phyloP scores from a whole-genome alignment of 1,140 invertebrate genomes.

The Hylaeus anthracinus region DNA sequence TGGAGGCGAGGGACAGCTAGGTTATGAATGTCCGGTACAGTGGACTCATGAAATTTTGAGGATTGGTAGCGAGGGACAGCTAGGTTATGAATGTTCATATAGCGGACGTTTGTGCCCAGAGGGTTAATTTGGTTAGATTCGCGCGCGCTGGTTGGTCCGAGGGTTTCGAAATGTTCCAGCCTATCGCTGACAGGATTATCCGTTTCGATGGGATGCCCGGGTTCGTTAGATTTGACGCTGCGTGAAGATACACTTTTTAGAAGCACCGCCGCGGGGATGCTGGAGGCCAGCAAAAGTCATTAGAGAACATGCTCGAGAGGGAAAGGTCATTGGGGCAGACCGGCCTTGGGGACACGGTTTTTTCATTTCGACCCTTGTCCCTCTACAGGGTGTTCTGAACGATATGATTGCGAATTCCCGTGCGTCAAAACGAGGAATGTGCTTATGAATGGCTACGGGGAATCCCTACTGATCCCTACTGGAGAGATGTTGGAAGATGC shows the following conservation, averaged over 20 bases:
- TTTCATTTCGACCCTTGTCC: slow-evolving; percentile 15
- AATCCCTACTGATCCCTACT: no score
- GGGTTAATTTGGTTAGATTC: slow-evolving; percentile 12
- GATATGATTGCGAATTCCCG: background rate
- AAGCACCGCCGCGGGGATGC: background rate
- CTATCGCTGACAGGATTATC: background rate
- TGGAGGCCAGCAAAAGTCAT: slow-evolving; percentile 3
- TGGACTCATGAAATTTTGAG: no score
- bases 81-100: no score
- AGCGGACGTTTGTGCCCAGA: no score
- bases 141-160: background rate
- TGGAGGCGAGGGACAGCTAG: no score
- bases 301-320: background rate
- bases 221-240: background rate
- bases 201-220: no score
- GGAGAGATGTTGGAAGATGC: no score
- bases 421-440: background rate
- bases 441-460: background rate
- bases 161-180: background rate
- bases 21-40: no score
- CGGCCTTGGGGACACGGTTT: background rate
- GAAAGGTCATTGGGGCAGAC: background rate
- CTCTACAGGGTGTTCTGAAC: background rate
- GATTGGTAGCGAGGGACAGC: no score
- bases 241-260: background rate